Evolutionary conservation across 2,113 vertebrate genomes (phyloP), one percentile per base, ranked within the genome.

Genomic region (Enhydra lutris): DNA sequence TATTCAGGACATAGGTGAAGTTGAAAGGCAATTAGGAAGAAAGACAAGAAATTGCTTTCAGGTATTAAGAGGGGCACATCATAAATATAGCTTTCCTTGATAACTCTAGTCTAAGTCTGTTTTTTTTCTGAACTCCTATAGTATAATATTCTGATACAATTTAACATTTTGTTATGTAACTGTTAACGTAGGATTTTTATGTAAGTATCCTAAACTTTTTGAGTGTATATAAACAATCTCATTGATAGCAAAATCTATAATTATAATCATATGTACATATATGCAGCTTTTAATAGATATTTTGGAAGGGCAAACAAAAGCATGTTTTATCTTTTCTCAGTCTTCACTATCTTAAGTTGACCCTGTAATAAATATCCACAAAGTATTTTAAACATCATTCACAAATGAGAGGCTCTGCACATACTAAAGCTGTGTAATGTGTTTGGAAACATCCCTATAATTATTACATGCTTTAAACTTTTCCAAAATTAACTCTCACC

Each of bases 401-500:
- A 85, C 13, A 52, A 78, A 76, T 59, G 36, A 79, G 50, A 82
- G 34, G 3, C 61, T 76, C 4, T 76, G 13, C 7, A 78, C 18
- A 17, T 18, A 82, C 21, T 82, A 14, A 85, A 57, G 26, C 50
- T 93, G 1, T 84, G 4, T 61, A 50, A 59, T 55, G 63, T 36
- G 71, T 39, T 87, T 97, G 74, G 42, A 96, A 97, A 95, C 29
- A 67, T 34, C 65, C 59, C 8, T 96, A 18, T 42, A 84, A 65
- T 76, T 96, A 69, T 83, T 92, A 71, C 26, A 85, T 97, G 34
- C 10, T 13, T 90, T 97, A 88, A 94, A 94, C 7, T 92, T 26
- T 89, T 47, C 6, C 76, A 82, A 97, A 96, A 91, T 80, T 89
- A 93, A 97, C 39, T 96, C 10, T 98, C 59, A 97, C 17, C 67